Evolutionary conservation across 1,140 invertebrate genomes (phyloP).

Genomic region (Leptestheria dahalacensis): DNA sequence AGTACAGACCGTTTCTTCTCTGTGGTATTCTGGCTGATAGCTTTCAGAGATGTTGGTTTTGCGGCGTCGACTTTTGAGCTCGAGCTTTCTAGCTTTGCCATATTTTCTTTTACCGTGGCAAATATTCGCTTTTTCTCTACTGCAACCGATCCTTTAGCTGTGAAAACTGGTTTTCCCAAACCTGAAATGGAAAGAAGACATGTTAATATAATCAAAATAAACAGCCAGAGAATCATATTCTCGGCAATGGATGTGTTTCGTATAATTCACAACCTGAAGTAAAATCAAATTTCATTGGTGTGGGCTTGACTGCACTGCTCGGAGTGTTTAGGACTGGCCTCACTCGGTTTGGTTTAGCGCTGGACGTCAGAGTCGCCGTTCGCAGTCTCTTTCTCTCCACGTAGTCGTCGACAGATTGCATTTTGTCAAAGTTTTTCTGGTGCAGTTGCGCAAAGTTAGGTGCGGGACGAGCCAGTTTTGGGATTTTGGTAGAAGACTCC

Average conservation of each 20-base stretch:
- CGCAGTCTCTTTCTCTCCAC: conserved; percentile 5
- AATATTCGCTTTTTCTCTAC: conserved; percentile 7
- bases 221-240: no score
- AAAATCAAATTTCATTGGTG: conserved; percentile 9
- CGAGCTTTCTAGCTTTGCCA: not conserved
- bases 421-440: conserved; percentile 9
- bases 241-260: not conserved
- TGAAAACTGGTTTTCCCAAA: conserved; percentile 8
- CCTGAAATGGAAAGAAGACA: not conserved
- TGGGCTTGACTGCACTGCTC: not conserved
- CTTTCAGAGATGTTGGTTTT: not conserved
- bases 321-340: not conserved
- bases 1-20: not conserved
- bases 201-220: not conserved
- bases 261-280: not conserved
- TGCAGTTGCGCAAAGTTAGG: conserved; percentile 14
- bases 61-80: not conserved
- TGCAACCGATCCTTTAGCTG: conserved; percentile 11
- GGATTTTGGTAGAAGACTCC: not conserved
- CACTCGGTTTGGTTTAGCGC: not conserved
- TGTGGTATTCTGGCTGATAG: not conserved
- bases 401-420: conserved; percentile 15
- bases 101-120: not conserved
- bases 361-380: conserved; percentile 9
- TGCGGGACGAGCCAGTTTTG: not conserved